Evolutionary conservation across 1,140 invertebrate species (phyloP).

Genomic region (Trichonephila clavata): DNA sequence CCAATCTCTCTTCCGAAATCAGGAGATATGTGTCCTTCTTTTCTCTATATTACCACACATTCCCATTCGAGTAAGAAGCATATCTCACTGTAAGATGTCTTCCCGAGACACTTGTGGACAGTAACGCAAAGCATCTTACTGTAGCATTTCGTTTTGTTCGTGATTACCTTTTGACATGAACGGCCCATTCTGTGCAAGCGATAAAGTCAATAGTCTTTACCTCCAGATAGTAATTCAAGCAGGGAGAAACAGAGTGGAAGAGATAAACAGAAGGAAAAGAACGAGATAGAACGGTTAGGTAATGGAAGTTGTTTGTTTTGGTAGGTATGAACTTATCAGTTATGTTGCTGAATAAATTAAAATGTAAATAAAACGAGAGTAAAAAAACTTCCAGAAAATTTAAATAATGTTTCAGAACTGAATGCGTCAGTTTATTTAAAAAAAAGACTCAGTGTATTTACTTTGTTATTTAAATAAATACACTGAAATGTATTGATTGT

Average conservation of each 20-base stretch:
- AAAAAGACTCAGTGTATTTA: too few relatives aligned
- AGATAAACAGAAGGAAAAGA: not conserved
- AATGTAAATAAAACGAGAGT: too few relatives aligned
- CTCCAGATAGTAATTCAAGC: not conserved
- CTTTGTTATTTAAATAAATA: too few relatives aligned
- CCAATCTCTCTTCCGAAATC: not conserved
- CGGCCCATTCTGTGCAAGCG: not conserved
- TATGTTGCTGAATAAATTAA: too few relatives aligned
- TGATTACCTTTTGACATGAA: not conserved
- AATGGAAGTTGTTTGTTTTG: not conserved
- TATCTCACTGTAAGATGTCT: conserved; percentile 14
- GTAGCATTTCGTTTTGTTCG: not conserved
- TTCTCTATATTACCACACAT: not conserved
- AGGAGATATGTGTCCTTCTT: not conserved
- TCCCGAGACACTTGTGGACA: not conserved
- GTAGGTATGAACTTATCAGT: not conserved
- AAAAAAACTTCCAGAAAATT: too few relatives aligned
- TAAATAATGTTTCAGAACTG: too few relatives aligned
- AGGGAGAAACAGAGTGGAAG: not conserved
- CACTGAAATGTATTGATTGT: too few relatives aligned
- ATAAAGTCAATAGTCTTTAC: not conserved
- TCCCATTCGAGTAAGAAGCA: not conserved
- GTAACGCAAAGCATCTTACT: not conserved
- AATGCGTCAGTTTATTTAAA: too few relatives aligned
- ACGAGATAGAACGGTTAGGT: not conserved